Percentiles rank a stretch among this genome's conserved stretches.
Evolutionary conservation across 2,797 vertebrate genomes (phyloP).

Genomic region (Myripristis jacobus): DNA sequence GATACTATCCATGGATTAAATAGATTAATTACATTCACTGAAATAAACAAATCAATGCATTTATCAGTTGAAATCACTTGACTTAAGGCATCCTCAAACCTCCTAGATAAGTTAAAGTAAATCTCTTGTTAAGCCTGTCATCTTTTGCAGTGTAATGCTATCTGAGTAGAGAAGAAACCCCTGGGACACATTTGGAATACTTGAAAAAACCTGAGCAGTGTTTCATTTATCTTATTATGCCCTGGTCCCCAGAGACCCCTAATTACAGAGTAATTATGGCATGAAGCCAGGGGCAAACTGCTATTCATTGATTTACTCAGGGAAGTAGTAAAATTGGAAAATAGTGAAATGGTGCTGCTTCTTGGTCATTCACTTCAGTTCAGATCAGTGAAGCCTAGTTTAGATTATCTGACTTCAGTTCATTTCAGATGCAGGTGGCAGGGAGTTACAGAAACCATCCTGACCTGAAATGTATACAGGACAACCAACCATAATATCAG

Average conservation of each 20-base stretch:
- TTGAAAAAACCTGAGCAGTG: slow-evolving; percentile 7
- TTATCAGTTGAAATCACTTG: not conserved
- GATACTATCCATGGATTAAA: no score
- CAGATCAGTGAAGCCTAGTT: not conserved
- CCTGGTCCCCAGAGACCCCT: slow-evolving; percentile 35
- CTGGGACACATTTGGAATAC: slow-evolving; percentile 28
- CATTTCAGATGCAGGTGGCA: no score
- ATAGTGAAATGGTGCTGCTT: not conserved
- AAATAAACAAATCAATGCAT: no score
- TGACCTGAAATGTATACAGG: no score
- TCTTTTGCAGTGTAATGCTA: slow-evolving; percentile 9
- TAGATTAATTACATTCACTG: no score
- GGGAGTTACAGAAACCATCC: no score
- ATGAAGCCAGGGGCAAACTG: slow-evolving; percentile 34
- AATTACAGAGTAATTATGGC: slow-evolving; percentile 58
- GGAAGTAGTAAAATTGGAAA: slow-evolving; percentile 16
- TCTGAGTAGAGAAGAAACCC: not conserved
- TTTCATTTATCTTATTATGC: slow-evolving; percentile 37
- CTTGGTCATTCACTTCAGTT: not conserved
- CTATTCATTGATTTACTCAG: slow-evolving; percentile 29
- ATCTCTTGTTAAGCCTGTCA: not conserved
- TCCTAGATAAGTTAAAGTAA: not conserved
- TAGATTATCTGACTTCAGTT: not conserved
- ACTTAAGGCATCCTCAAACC: not conserved
- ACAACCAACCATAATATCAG: no score